Base-by-base conservation (phyloP, 2,113 vertebrate species). In the Phasianus colchicus region DNA sequence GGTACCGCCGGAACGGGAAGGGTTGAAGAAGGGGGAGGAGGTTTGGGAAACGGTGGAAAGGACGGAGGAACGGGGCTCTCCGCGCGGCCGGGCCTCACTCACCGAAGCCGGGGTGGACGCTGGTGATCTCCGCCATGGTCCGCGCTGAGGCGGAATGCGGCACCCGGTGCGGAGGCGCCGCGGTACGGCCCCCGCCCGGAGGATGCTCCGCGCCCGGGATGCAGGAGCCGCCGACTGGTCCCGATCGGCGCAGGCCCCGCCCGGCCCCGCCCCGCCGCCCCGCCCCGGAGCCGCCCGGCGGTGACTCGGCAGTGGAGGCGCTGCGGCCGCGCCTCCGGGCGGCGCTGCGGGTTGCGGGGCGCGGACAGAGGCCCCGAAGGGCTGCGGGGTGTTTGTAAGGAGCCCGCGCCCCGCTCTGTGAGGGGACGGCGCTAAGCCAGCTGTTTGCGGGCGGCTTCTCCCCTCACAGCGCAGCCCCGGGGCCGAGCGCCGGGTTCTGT, bases 41-140 rank as follows among this genome's bases (percentile, higher is more conserved):
- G 38, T 38, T 42, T 42, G 42, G 42, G 14, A 42, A 42, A 6
- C 42, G 42, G 42, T 15, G 42, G 42, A 64, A 54, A 50, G 57
- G 30, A 10, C 32, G 11, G 5, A 17, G 60, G 22, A 14, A 20
- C 19, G 64, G 18, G 8, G 50, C 27, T 8, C 47, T 48, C 47
- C 10, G 47, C 10, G 47, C 21, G 6, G 20, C 21, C 47, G 11
- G 21, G 10, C 20, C 43, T n/a, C 63, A 96, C 97, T 98, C 94
- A 98, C 98, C 98, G 85, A 97, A 97, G 93, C 95, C 92, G 79
- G 97, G 97, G 75, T 89, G 95, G 83, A 98, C 96, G 29, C 97
- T 97, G 96, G 97, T 97, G 96, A 98, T 98, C 94, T 98, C 97
- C 61, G 97, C 97, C 98, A 98, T 98, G 96, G 96, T 94, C 92